Evolutionary conservation across 2,113 vertebrate species (phyloP), one percentile per base, ranked within the genome.

Genomic region (Alaudala cheleensis): DNA sequence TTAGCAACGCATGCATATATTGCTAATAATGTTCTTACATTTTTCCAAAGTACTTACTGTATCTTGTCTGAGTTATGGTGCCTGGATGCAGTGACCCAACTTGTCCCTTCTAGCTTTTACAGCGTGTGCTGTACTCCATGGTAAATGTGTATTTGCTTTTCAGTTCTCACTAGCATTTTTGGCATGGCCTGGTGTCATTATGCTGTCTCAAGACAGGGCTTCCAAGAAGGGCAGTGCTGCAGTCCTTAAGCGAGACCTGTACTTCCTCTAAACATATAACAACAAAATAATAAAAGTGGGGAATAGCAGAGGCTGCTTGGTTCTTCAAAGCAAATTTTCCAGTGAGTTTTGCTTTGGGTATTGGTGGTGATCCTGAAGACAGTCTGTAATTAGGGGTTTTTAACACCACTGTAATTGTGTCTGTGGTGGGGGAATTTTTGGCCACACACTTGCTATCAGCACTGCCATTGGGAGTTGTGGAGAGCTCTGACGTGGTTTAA

Each of bases 171-270:
- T 84, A 25, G 17, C 28, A 10, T 34, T 88, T 81, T 93, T 83
- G n/a, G 18, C 2, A 1, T 0, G 0, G 17, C 23, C n/a, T 42
- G 1, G 0, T 86, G 49, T 66, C 26, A 12, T 62, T 73, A 14
- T 40, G 13, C 20, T 9, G 2, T 44, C 31, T 76, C 22, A 64
- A 64, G 34, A 51, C 12, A 1, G 3, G 24, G 22, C 20, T 88
- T 84, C 81, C 69, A 44, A 71, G 31, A 89, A 49, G 29, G 25
- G 17, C 45, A 26, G 15, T n/a, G 15, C 57, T 64, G 23, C 49
- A 39, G 50, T 67, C 91, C 61, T 56, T 78, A 24, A 74, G 20
- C 23, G 89, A 54, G 44, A 67, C 18, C 26, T 50, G 12, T 81
- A 42, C 16, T 89, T 31, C 19, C 28, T 79, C 23, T 45, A 31